Percentiles rank a stretch among this genome's conserved stretches.
Conservation (phyloP, 2,888 invertebrate species). For the Stegana nigrithorax region DNA sequence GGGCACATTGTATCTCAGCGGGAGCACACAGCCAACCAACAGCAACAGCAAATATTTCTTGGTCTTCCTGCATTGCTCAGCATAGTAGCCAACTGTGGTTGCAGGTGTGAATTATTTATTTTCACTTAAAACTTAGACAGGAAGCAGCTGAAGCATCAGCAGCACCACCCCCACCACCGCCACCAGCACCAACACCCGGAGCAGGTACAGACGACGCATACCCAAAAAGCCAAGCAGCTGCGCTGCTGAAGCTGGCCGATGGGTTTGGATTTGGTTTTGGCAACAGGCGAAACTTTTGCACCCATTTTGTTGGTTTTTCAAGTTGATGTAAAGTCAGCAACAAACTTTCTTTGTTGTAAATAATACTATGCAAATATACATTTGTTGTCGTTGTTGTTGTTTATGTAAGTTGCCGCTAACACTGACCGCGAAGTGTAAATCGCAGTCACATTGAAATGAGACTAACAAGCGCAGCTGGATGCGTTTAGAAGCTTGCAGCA, state of each 20-base stretch:
- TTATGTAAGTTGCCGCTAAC: background rate
- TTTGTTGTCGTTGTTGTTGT: background rate
- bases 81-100: slow-evolving; percentile 35
- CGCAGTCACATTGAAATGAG: background rate
- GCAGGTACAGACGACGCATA: no score
- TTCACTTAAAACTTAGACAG: slow-evolving; percentile 62
- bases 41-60: background rate
- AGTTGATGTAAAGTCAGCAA: slow-evolving; percentile 48
- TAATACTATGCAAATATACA: slow-evolving; percentile 5
- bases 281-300: background rate
- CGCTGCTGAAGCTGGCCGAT: background rate
- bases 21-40: background rate
- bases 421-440: background rate
- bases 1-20: no score
- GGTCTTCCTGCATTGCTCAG: slow-evolving; percentile 7
- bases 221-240: no score
- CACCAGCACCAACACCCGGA: background rate
- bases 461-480: background rate
- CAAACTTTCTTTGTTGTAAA: slow-evolving; percentile 17
- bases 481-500: background rate
- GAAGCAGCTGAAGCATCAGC: slow-evolving; percentile 17
- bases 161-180: background rate
- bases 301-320: slow-evolving; percentile 47
- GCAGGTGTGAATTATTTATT: slow-evolving; percentile 67
- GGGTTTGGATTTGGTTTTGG: background rate